Evolutionary conservation across 2,888 invertebrate genomes (phyloP).

Genomic region (Horisme vitalbata): DNA sequence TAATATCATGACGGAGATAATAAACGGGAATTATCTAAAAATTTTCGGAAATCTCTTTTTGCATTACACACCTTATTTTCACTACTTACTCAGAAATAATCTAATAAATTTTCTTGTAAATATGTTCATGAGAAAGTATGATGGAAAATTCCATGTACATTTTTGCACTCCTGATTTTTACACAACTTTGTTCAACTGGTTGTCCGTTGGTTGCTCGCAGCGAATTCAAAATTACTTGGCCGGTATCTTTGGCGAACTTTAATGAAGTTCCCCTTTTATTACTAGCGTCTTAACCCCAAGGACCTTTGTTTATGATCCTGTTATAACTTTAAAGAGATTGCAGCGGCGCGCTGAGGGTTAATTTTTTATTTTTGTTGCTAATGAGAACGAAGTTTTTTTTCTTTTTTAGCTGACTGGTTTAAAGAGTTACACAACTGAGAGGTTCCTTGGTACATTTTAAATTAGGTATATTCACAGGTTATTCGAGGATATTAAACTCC

Average conservation of each 20-base stretch:
- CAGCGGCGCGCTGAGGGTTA: slow-evolving; percentile 44
- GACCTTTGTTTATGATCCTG: slow-evolving; percentile 73
- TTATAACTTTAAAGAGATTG: slow-evolving; percentile 71
- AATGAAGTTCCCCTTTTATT: slow-evolving; percentile 77
- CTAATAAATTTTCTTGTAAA: too few relatives aligned
- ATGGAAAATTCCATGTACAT: neutral
- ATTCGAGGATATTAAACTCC: too few relatives aligned
- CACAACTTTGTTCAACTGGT: slow-evolving; percentile 15
- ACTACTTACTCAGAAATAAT: too few relatives aligned
- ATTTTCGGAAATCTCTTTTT: too few relatives aligned
- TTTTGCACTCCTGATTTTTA: neutral
- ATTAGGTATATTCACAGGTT: too few relatives aligned
- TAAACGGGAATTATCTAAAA: too few relatives aligned
- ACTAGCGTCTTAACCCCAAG: slow-evolving; percentile 62
- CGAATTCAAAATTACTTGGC: slow-evolving; percentile 55
- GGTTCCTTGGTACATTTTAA: neutral
- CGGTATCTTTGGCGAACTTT: slow-evolving; percentile 68
- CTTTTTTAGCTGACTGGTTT: slow-evolving; percentile 30
- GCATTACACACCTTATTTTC: too few relatives aligned
- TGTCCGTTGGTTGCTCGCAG: slow-evolving; percentile 43
- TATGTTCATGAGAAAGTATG: too few relatives aligned
- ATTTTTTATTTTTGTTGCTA: slow-evolving; percentile 45
- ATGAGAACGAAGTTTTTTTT: slow-evolving; percentile 39
- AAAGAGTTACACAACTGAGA: slow-evolving; percentile 5
- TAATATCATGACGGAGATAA: too few relatives aligned